A percentile compares a stretch with the other conserved stretches of the same genome.
These are phyloP conservation scores for Kradibia gibbosae DNA, from an alignment of 1,140 invertebrate species.

Conservation along the genomic window DNA sequence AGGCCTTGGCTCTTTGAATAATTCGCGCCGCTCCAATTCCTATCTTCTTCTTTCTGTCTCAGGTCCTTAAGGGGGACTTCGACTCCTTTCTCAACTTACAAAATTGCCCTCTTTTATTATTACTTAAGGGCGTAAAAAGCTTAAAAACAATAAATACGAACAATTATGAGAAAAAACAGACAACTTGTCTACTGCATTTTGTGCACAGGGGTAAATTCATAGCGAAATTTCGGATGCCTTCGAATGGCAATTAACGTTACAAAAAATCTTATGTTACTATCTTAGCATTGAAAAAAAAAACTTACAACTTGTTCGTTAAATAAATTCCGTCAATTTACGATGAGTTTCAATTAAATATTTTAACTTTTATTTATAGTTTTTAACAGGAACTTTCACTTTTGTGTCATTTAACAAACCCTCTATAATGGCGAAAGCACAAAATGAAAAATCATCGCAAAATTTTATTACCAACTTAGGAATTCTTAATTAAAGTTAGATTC, in stretches of 20 bases:
- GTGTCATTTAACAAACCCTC: too few species aligned
- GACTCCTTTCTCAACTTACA: background rate
- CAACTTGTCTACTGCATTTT: background rate
- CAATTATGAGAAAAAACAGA: background rate
- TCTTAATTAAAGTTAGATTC: too few species aligned
- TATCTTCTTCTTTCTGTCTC: background rate
- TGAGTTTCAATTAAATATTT: too few species aligned
- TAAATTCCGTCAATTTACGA: too few species aligned
- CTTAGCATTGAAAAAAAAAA: too few species aligned
- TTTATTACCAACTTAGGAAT: too few species aligned
- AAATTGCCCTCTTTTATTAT: background rate
- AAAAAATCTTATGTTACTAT: background rate
- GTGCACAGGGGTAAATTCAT: background rate
- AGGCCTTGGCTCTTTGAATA: background rate
- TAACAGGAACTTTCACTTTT: too few species aligned
- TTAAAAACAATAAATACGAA: background rate
- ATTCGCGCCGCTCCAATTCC: background rate
- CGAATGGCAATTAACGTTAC: background rate
- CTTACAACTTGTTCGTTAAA: too few species aligned
- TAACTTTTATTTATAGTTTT: too few species aligned
- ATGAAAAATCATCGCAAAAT: too few species aligned
- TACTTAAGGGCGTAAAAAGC: slow-evolving; percentile 1
- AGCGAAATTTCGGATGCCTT: background rate
- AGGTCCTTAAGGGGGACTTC: background rate
- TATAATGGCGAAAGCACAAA: too few species aligned